Base-by-base conservation (phyloP, 2,888 invertebrate species). In the Lypha dubia region DNA sequence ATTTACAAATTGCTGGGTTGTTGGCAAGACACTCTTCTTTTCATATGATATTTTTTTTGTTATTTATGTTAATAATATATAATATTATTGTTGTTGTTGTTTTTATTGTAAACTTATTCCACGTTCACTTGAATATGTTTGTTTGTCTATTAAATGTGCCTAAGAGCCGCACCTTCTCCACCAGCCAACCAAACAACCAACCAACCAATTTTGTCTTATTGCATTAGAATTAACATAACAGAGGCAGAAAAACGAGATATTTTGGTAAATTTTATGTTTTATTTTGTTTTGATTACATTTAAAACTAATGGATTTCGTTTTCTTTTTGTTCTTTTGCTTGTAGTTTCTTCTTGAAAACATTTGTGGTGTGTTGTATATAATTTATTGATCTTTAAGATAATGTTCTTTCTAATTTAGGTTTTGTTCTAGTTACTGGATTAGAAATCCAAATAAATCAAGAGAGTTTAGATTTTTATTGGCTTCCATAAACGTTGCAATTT, bases 161-260 rank as follows among this genome's bases (percentile, higher is more conserved):
- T 80, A 71, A 76, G 41, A 60, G 80, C 80, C 84, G 73, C 80
- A 84, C 80, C 80, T 84, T 80, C 56, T 38, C 17, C 35, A 32
- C 49, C n/a, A n/a, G n/a, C n/a, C n/a, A n/a, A n/a, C n/a, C n/a
- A n/a, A n/a, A n/a, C n/a, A n/a, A n/a, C n/a, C n/a, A n/a, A n/a
- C n/a, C n/a, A n/a, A n/a, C n/a, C 53, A 73, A 11, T 46, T 38
- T 70, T 76, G 46, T 67, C 56, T 65, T 53, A 7, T 20, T 20
- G 35, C 17, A 32, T 44, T 65, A 73, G 58, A 65, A 79, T 44
- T 58, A 24, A 24, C 20, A 15, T 22, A 35, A 24, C 58, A 35
- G 49, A 38, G 62, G 35, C 51, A 56, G 24, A 44, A 70, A 68
- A 70, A 44, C 6, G 28, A 60, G 22, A 60, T 67, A 73, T 73